Evolutionary conservation across 2,888 invertebrate genomes (phyloP).

Genomic region (Hermaeophaga mercurialis): DNA sequence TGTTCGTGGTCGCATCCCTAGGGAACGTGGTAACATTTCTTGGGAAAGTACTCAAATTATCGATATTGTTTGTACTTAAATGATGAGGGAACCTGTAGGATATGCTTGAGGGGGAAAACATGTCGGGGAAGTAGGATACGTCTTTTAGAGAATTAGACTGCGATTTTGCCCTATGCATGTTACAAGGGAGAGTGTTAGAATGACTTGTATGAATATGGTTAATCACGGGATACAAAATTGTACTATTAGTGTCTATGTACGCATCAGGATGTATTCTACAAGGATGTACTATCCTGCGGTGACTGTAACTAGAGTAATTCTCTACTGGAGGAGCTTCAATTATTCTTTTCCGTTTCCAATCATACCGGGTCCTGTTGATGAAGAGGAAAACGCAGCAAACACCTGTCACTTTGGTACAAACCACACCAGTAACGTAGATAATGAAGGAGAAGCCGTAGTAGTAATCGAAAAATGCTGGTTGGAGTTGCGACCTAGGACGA

Average conservation of each 20-base stretch:
- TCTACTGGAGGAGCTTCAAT: slow-evolving; percentile 9
- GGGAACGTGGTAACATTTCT: slow-evolving; percentile 35
- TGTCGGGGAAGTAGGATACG: slow-evolving; percentile 64
- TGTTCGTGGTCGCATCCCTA: slow-evolving; percentile 72
- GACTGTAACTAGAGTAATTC: slow-evolving; percentile 1
- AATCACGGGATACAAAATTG: slow-evolving; percentile 47
- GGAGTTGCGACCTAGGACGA: slow-evolving; percentile 76
- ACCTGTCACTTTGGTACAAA: slow-evolving; percentile 83
- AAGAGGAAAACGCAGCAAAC: slow-evolving; percentile 87
- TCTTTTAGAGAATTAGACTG: slow-evolving; percentile 65
- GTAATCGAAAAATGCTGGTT: slow-evolving; percentile 81
- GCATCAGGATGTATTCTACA: slow-evolving; percentile 59
- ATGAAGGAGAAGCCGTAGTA: slow-evolving; percentile 89
- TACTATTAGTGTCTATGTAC: slow-evolving; percentile 57
- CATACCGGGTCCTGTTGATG: slow-evolving; percentile 68
- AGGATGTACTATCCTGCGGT: slow-evolving; percentile 51
- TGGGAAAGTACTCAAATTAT: slow-evolving; percentile 34
- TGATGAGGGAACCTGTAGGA: slow-evolving; percentile 64
- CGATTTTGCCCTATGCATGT: slow-evolving; percentile 61
- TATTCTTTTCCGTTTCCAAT: slow-evolving; percentile 57
- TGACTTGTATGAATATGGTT: slow-evolving; percentile 62
- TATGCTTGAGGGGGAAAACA: slow-evolving; percentile 70
- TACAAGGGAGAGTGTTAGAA: slow-evolving; percentile 60
- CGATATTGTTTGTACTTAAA: slow-evolving; percentile 40
- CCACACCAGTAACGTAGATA: slow-evolving; percentile 82